Evolutionary conservation across 2,888 invertebrate species (phyloP), one percentile per base, ranked within the genome.

Genomic region (Saturnia japonica): DNA sequence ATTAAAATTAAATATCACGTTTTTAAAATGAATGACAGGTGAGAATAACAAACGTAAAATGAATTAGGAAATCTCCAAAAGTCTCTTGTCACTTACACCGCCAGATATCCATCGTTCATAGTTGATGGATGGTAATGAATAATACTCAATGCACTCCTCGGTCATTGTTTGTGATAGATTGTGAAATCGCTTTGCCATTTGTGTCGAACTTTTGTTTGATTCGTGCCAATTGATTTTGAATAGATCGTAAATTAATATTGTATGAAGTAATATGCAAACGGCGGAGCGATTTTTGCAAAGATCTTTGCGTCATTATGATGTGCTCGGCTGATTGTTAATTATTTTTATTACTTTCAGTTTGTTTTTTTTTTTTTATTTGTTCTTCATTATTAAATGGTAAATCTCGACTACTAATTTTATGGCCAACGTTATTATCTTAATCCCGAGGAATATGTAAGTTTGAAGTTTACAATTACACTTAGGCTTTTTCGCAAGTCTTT

Each of bases 41-140:
- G 14, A 12, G 28, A 60, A 60, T 60, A 25, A 28, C 57, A 6
- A 14, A 60, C 57, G 25, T 60, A 28, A 60, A 25, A 60, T 60
- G 28, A 14, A 60, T 60, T 25, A 60, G 57, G 57, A 60, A 60
- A 60, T 60, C 12, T 60, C 28, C 25, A 60, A 60, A 25, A 60
- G 57, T 14, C 28, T 60, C 57, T 66, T 64, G 74, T 57, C 73
- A 76, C 78, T 62, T 67, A 69, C 70, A 72, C 73, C 73, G 72
- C 76, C 74, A 79, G 74, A 74, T 76, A 80, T 80, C 82, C 80
- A 80, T 80, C 85, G 79, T 82, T 85, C 88, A 87, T 85, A 83
- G 76, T 83, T 88, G 87, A 88, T 87, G 83, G 86, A 88, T 88
- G 82, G 80, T 87, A 87, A 88, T 88, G 85, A 88, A 88, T 85